Percentiles rank a stretch among this genome's conserved stretches.
Conservation (phyloP, 2,113 vertebrate genomes). For the Pelvicachromis taeniatus region DNA sequence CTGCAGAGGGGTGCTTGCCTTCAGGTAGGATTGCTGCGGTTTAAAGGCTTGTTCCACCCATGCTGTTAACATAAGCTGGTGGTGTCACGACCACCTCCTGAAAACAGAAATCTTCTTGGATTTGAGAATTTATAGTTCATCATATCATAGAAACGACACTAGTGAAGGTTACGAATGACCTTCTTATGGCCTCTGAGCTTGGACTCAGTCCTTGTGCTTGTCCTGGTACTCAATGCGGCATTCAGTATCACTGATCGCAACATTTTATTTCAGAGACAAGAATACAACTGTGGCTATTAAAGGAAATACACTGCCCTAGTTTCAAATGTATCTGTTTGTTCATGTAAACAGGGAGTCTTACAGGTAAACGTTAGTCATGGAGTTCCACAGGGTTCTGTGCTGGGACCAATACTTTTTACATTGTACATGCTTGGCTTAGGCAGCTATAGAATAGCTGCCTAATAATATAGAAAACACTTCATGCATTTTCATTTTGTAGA, state of each 20-base stretch:
- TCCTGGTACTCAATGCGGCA: neutral
- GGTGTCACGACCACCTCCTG: accelerated
- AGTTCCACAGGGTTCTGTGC: neutral
- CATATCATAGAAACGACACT: neutral
- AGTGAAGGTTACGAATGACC: neutral
- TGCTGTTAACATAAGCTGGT: neutral
- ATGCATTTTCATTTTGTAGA: neutral
- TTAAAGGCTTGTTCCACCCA: neutral
- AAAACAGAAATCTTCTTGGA: neutral
- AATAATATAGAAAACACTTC: neutral
- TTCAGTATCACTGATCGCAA: neutral
- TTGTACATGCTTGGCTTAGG: neutral
- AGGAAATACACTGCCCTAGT: neutral
- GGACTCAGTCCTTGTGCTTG: neutral
- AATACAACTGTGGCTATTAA: neutral
- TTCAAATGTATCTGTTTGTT: neutral
- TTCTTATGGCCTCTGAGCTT: neutral
- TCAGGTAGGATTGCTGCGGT: constrained; percentile 69
- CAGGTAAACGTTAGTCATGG: accelerated
- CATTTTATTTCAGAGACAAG: neutral
- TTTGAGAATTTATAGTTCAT: neutral
- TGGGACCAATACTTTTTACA: neutral
- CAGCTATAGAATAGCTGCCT: no score
- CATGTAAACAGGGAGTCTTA: neutral
- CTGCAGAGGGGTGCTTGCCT: constrained; percentile 78